Evolutionary conservation across 2,888 invertebrate species (phyloP).

Genomic region (Dilophus febrilis): DNA sequence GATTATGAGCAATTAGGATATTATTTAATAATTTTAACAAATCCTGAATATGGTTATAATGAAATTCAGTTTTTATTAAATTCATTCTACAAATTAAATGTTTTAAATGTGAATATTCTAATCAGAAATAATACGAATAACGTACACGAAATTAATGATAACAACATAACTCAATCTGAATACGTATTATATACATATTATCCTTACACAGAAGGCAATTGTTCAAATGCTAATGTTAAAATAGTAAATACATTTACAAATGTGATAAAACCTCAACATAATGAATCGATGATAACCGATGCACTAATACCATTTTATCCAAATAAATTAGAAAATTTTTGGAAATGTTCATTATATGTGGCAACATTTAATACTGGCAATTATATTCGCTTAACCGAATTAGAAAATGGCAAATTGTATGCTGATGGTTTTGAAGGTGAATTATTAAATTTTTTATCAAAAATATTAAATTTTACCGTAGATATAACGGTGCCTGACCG

Average conservation of each 20-base stretch:
- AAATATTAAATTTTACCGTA: background rate
- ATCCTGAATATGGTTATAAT: too few species aligned
- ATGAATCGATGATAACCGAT: background rate
- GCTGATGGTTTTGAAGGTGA: background rate
- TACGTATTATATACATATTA: background rate
- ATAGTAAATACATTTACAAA: background rate
- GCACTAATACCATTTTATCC: background rate
- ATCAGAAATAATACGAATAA: too few species aligned
- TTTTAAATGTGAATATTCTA: too few species aligned
- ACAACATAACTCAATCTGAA: too few species aligned
- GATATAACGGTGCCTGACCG: background rate
- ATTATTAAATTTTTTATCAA: background rate
- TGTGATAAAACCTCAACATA: background rate
- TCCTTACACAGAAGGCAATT: background rate
- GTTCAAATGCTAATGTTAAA: background rate
- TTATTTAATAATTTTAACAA: too few species aligned
- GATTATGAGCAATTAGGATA: too few species aligned
- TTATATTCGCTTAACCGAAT: background rate
- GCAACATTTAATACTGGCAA: background rate
- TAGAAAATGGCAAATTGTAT: background rate
- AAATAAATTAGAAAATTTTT: background rate
- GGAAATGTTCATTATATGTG: background rate
- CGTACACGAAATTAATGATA: too few species aligned
- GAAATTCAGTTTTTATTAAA: too few species aligned
- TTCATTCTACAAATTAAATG: too few species aligned